A percentile compares a stretch with the other conserved stretches of the same genome.
Conservation (phyloP, 92 coral and sea anemone genomes). For the Plumapathes pennacea region DNA sequence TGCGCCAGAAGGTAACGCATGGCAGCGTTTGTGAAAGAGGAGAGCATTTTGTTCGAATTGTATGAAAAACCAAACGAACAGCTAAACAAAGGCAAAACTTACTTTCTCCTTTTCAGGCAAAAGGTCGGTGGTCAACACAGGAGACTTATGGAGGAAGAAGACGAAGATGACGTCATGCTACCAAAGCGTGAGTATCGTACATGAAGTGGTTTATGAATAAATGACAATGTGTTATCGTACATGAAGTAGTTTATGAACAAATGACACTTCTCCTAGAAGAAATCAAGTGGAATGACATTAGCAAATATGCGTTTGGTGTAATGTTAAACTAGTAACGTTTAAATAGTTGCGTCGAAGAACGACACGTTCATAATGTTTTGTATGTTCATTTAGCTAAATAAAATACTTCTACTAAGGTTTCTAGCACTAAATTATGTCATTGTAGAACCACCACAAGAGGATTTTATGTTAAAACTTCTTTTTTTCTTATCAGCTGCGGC, state of each 20-base stretch:
- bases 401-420: too few species aligned
- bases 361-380: too few species aligned
- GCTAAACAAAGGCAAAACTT: not conserved
- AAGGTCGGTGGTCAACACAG: constrained; percentile 74
- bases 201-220: not conserved
- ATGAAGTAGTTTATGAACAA: too few species aligned
- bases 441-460: not conserved
- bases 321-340: too few species aligned
- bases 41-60: not conserved
- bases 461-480: not conserved
- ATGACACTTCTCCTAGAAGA: too few species aligned
- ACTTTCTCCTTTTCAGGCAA: constrained; percentile 41
- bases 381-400: too few species aligned
- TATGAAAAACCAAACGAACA: not conserved
- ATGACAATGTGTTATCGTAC: not conserved
- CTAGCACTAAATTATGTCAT: too few species aligned
- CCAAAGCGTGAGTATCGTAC: constrained; percentile 98
- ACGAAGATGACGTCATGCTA: constrained; percentile 96
- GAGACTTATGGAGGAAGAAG: constrained; percentile 88
- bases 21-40: too few species aligned
- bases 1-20: constrained; percentile 77
- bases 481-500: not conserved
- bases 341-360: too few species aligned
- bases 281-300: too few species aligned
- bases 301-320: too few species aligned